phyloP scores from a whole-genome alignment of 2,113 vertebrate genomes.

The Platanista minor region DNA sequence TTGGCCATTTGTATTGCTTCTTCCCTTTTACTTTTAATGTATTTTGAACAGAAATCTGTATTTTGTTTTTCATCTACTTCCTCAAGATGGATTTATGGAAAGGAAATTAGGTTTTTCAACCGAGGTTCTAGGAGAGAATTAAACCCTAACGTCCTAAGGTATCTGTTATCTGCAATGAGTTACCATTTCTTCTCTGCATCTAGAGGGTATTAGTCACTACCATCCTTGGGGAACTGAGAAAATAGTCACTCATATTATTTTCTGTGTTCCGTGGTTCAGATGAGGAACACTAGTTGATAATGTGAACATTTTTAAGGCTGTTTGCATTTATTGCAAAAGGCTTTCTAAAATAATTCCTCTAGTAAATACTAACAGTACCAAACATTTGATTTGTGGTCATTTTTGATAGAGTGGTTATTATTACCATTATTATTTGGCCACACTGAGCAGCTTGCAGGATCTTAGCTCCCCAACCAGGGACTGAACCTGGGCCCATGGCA shows the following conservation, averaged over 20 bases:
- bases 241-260: neutral
- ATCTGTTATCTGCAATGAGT: neutral
- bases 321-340: neutral
- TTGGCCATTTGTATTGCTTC: neutral
- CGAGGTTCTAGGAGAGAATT: neutral
- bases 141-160: neutral
- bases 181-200: neutral
- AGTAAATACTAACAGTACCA: neutral
- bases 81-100: neutral
- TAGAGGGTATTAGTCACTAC: neutral
- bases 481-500: neutral
- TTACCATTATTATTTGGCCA: neutral
- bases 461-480: neutral
- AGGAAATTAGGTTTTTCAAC: neutral
- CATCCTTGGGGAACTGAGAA: neutral
- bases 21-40: neutral
- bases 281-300: neutral
- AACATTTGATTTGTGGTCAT: neutral
- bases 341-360: neutral
- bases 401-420: neutral
- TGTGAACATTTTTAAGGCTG: constrained; percentile 2
- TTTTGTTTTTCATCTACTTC: neutral
- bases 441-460: neutral
- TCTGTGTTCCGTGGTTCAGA: neutral
- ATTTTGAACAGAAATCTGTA: neutral